These are phyloP conservation scores for Ambastaia sidthimunki DNA, from an alignment of 2,797 vertebrate genomes.

Conservation along the genomic window DNA sequence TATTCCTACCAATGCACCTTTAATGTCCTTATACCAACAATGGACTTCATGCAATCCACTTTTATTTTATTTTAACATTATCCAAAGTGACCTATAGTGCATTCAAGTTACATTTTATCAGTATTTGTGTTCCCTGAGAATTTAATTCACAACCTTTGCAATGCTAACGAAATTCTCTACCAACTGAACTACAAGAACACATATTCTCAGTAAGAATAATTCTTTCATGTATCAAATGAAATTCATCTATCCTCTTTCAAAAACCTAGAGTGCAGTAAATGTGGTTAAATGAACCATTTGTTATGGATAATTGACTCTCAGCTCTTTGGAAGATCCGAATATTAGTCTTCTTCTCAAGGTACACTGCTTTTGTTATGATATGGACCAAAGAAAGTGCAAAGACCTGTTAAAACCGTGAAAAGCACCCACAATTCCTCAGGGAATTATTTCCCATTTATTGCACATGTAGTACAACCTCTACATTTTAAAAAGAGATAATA, in stretches of 20 bases:
- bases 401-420: slow-evolving; percentile 51
- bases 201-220: neutral
- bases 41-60: neutral
- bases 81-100: too few species aligned
- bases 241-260: neutral
- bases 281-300: neutral
- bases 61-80: neutral
- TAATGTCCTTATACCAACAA: neutral
- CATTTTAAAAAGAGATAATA: slow-evolving; percentile 61
- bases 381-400: slow-evolving; percentile 41
- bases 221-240: neutral
- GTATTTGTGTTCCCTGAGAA: too few species aligned
- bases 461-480: slow-evolving; percentile 45
- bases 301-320: neutral
- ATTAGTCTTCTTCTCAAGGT: slow-evolving; percentile 57
- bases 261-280: neutral
- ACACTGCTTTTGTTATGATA: slow-evolving; percentile 57
- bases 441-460: slow-evolving; percentile 43
- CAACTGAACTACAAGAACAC: too few species aligned
- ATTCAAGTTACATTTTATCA: too few species aligned
- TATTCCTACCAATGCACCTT: neutral
- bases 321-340: slow-evolving; percentile 44
- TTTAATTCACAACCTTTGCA: too few species aligned
- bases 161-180: too few species aligned
- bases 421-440: slow-evolving; percentile 35